Conservation (phyloP, 2,888 invertebrate genomes). For the Eremobia ochroleuca region DNA sequence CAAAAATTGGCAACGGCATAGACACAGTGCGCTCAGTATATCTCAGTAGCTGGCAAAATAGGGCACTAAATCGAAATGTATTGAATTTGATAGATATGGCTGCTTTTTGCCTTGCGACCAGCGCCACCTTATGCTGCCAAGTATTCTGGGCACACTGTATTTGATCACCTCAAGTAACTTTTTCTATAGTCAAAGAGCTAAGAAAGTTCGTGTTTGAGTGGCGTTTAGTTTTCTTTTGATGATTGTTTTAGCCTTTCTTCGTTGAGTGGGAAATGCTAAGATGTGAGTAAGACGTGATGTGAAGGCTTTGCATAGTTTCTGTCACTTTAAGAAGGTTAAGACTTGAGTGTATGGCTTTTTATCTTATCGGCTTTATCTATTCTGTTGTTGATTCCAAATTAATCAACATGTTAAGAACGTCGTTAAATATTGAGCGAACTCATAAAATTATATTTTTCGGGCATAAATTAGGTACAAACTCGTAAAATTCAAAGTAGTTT, state of each 20-base stretch:
- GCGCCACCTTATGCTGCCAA: not conserved
- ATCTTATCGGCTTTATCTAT: not conserved
- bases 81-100: constrained; percentile 14
- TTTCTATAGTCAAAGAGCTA: constrained; percentile 14
- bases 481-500: constrained; percentile 34
- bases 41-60: constrained; percentile 1
- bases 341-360: not conserved
- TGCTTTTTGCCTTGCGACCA: constrained; percentile 15
- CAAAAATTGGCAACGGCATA: constrained; percentile 29
- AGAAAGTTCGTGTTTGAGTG: constrained; percentile 45
- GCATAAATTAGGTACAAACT: constrained; percentile 12
- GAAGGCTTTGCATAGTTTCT: not conserved
- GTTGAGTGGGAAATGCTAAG: constrained; percentile 19
- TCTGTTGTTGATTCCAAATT: constrained; percentile 25
- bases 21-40: constrained; percentile 8
- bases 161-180: not conserved
- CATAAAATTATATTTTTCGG: constrained; percentile 19
- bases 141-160: constrained; percentile 19
- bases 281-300: too few relatives aligned
- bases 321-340: not conserved
- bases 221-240: constrained; percentile 33
- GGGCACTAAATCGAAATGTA: constrained; percentile 17
- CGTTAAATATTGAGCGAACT: constrained; percentile 35
- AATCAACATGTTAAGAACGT: constrained; percentile 3
- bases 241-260: not conserved